Evolutionary conservation across 2,888 invertebrate species (phyloP).

Genomic region (Hypomecis atomaria): DNA sequence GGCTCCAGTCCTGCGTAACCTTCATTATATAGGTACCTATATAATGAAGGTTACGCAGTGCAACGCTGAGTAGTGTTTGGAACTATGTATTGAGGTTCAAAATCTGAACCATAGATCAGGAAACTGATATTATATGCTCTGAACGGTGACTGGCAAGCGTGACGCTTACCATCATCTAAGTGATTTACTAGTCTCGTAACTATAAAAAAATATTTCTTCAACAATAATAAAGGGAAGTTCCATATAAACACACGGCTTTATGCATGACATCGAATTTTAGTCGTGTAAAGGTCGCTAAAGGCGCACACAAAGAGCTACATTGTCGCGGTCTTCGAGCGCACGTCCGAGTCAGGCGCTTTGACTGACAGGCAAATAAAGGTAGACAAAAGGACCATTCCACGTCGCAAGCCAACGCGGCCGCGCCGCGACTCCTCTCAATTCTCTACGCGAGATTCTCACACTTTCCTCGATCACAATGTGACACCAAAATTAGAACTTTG

Average conservation of each 20-base stretch:
- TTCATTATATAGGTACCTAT: too few relatives aligned
- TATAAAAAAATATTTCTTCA: slow-evolving; percentile 37
- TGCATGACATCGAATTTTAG: slow-evolving; percentile 79
- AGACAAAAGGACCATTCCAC: slow-evolving; percentile 63
- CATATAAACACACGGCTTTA: slow-evolving; percentile 72
- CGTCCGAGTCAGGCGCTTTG: slow-evolving; percentile 68
- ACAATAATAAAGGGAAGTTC: slow-evolving; percentile 52
- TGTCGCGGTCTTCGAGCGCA: slow-evolving; percentile 70
- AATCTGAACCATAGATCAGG: too few relatives aligned
- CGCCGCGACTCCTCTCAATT: slow-evolving; percentile 37
- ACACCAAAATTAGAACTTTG: slow-evolving; percentile 46
- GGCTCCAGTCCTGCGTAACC: slow-evolving; percentile 40
- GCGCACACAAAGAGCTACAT: slow-evolving; percentile 72
- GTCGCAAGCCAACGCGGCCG: slow-evolving; percentile 32
- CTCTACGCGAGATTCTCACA: slow-evolving; percentile 61
- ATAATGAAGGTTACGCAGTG: too few relatives aligned
- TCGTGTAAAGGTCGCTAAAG: slow-evolving; percentile 71
- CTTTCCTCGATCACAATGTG: slow-evolving; percentile 56
- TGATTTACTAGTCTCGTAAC: not conserved
- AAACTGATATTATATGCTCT: too few relatives aligned
- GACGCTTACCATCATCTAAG: too few relatives aligned
- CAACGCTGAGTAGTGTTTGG: too few relatives aligned
- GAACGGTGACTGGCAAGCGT: too few relatives aligned
- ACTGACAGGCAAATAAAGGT: slow-evolving; percentile 81
- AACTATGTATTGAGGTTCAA: too few relatives aligned